phyloP scores from a whole-genome alignment of 1,140 invertebrate species.

The Dufourea novaeangliae region DNA sequence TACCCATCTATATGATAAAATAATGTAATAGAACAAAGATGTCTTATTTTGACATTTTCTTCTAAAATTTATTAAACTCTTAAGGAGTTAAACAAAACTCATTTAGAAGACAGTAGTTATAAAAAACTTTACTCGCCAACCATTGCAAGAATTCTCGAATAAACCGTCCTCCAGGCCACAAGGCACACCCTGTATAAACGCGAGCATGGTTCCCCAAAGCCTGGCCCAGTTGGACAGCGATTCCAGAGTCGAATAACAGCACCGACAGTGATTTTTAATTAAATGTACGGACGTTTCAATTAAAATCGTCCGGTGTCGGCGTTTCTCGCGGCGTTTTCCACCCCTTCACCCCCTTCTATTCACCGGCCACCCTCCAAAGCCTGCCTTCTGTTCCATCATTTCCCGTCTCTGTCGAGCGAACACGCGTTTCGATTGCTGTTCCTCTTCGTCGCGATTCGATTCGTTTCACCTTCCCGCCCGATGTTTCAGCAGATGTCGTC shows the following conservation, averaged over 20 bases:
- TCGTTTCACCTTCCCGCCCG: constrained; percentile 15
- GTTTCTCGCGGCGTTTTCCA: constrained; percentile 34
- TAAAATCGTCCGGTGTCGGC: constrained; percentile 49
- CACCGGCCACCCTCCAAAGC: background rate
- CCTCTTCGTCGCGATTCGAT: constrained; percentile 10
- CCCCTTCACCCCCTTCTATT: background rate
- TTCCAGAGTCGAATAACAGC: constrained; percentile 27
- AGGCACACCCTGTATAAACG: constrained; percentile 10
- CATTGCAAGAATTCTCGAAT: no score
- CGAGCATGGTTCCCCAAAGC: background rate
- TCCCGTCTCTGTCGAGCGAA: constrained; percentile 19
- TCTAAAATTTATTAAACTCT: no score
- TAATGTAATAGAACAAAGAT: no score
- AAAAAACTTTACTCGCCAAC: no score
- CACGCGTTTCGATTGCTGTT: constrained; percentile 22
- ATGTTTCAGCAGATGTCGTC: constrained; percentile 64
- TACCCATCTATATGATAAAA: no score
- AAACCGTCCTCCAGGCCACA: background rate
- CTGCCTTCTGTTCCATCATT: constrained; percentile 14
- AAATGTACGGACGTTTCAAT: constrained; percentile 65
- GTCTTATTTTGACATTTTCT: no score
- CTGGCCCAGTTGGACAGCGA: constrained; percentile 23
- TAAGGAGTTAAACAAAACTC: no score
- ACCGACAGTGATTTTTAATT: constrained; percentile 65
- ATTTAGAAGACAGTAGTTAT: no score